Percentiles rank a stretch among this genome's conserved stretches.
These are phyloP conservation scores for Dysidea cf. avara DNA, from an alignment of 37 sponge, comb jelly and placozoan species.

Conservation along the genomic window DNA sequence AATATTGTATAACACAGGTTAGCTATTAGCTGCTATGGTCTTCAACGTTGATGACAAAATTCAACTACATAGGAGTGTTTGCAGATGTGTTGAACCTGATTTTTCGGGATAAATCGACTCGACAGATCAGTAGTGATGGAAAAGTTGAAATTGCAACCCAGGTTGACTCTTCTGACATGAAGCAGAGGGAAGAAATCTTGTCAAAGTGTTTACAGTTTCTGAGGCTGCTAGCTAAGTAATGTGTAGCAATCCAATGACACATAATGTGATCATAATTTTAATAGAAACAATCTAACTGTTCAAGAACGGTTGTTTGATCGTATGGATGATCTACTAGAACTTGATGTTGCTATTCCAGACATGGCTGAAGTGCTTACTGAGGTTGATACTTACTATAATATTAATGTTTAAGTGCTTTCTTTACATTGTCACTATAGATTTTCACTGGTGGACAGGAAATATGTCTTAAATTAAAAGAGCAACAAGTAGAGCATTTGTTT, in stretches of 20 bases:
- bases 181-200: too few species aligned
- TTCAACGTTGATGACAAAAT: too few species aligned
- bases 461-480: constrained; percentile 23
- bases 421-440: constrained; percentile 12
- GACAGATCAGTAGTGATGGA: too few species aligned
- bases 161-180: too few species aligned
- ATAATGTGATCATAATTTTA: not conserved
- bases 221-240: too few species aligned
- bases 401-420: not conserved
- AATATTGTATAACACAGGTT: constrained; percentile 73
- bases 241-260: too few species aligned
- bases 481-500: constrained; percentile 43
- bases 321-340: constrained; percentile 51
- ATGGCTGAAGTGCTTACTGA: constrained; percentile 18
- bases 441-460: constrained; percentile 51
- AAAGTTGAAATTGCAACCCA: too few species aligned
- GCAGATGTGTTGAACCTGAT: too few species aligned
- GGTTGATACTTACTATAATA: not conserved
- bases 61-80: too few species aligned
- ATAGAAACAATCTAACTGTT: constrained; percentile 14
- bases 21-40: too few species aligned
- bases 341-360: constrained; percentile 5
- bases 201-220: too few species aligned
- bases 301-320: constrained; percentile 39
- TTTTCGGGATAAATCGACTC: too few species aligned